Conservation (phyloP, 2,888 invertebrate species). For the Clistopyga incitator region DNA sequence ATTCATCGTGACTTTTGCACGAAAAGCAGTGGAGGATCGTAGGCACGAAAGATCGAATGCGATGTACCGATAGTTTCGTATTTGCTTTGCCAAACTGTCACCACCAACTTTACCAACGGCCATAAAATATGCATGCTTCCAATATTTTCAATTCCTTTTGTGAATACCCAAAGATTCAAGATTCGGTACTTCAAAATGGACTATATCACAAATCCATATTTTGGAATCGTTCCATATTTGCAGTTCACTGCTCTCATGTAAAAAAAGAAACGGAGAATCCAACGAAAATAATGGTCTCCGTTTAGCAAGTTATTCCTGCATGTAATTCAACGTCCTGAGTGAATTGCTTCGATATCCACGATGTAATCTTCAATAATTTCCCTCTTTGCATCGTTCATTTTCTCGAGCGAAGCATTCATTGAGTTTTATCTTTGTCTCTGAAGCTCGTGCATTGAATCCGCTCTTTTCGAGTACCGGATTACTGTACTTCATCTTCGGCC, state of each 20-base stretch:
- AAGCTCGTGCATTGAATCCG: too few species aligned
- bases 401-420: background rate
- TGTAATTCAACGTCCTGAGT: too few species aligned
- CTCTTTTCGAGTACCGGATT: too few species aligned
- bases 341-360: too few species aligned
- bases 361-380: too few species aligned
- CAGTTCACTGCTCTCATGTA: background rate
- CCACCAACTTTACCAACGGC: background rate
- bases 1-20: conserved; percentile 22
- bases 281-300: background rate
- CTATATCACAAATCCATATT: background rate
- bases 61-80: background rate
- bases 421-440: too few species aligned
- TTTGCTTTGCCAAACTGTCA: background rate
- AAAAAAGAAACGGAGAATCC: background rate
- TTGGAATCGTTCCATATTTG: conserved; percentile 13
- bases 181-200: background rate
- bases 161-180: background rate
- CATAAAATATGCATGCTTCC: background rate
- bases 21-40: background rate
- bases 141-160: background rate
- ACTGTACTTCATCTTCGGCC: background rate
- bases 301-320: too few species aligned
- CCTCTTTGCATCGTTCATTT: background rate
- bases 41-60: background rate